Base-by-base conservation (phyloP, 2,797 vertebrate genomes). In the Lycodopsis pacificus region DNA sequence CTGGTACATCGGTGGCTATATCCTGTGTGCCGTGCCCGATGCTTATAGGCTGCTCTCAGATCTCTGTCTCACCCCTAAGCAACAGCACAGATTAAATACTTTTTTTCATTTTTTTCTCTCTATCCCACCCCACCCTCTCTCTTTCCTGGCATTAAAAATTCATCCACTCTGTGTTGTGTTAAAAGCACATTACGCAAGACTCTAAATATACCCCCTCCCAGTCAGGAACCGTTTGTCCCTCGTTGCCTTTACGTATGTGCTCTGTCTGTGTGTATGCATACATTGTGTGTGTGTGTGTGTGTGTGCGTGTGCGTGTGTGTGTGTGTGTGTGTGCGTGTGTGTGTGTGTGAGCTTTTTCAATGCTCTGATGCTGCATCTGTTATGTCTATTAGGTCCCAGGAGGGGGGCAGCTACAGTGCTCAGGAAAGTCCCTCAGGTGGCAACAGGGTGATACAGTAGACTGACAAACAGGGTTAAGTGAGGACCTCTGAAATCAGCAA, bases 121-220 rank as follows among this genome's bases (percentile, higher is more conserved):
- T 78, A 82, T 82, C 65, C 64, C 64, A 71, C 85, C 65, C 64
- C 64, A 71, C 85, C 80, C 77, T 67, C 71, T 82, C 75, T 66
- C 71, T 71, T 62, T 74, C 77, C 78, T 77, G 65, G 92, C 90
- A 93, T 95, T 92, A 95, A 94, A 94, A 93, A 91, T 95, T 92
- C 88, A 95, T 95, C 89, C 90, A 93, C 91, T 94, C 88, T 89
- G 84, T 91, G 91, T 92, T 92, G 91, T 92, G 90, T 93, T 94
- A 94, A 95, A 95, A 95, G 93, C 93, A 93, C 87, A 91, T 95
- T 95, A 94, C 88, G 86, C 93, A 95, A 95, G 83, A 87, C 84
- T 92, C 94, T 94, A 94, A 94, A 94, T 94, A 93, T 94, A 91
- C 88, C 86, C 77, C 89, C 84, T 88, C 71, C 82, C 79, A 82